Evolutionary conservation across 1,140 invertebrate genomes (phyloP).

Genomic region (Apis dorsata): DNA sequence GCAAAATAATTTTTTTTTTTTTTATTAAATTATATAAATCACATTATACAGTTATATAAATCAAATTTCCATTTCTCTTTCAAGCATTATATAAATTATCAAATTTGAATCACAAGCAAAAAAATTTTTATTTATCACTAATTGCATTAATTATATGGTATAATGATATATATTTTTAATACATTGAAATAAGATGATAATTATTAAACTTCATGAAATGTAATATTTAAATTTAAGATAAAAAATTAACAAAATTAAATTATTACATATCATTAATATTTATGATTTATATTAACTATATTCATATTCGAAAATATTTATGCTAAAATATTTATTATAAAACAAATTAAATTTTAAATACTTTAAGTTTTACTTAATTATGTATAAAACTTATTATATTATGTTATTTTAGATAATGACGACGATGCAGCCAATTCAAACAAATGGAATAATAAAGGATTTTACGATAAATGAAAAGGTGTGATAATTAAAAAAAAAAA

Average conservation of each 20-base stretch:
- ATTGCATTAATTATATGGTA: too few relatives aligned
- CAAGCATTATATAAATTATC: background rate
- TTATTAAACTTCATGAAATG: background rate
- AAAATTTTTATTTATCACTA: too few relatives aligned
- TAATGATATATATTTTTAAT: too few relatives aligned
- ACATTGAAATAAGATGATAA: background rate
- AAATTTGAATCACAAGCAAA: background rate
- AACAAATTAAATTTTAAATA: background rate
- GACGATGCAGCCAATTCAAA: slow-evolving; percentile 63
- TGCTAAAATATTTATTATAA: background rate
- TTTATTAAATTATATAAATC: background rate
- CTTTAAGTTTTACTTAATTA: too few relatives aligned
- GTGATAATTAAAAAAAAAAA: background rate
- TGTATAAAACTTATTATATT: background rate
- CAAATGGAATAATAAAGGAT: slow-evolving; percentile 70
- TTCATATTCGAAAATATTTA: too few relatives aligned
- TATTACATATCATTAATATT: background rate
- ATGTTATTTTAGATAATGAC: slow-evolving; percentile 70
- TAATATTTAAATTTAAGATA: background rate
- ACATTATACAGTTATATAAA: background rate
- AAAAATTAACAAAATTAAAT: background rate
- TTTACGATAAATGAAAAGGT: slow-evolving; percentile 69
- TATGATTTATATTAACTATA: background rate
- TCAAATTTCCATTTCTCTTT: background rate
- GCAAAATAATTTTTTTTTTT: background rate